phyloP scores from a whole-genome alignment of 2,113 vertebrate genomes.

The Petrocephalus zakoni region DNA sequence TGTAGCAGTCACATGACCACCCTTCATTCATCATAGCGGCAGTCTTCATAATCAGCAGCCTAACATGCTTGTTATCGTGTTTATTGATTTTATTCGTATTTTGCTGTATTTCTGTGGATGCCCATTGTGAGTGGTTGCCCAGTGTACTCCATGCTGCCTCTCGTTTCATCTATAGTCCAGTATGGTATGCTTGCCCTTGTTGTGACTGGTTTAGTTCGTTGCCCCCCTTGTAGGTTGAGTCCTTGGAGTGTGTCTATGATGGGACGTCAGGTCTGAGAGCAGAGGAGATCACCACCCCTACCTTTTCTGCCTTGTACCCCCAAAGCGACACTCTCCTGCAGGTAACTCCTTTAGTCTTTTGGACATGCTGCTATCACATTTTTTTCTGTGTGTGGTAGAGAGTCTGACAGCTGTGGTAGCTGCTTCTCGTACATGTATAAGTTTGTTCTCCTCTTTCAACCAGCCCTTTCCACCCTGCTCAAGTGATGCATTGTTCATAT shows the following conservation, averaged over 20 bases:
- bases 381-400: too few relatives aligned
- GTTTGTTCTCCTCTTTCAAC: neutral
- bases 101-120: neutral
- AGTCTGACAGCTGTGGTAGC: too few relatives aligned
- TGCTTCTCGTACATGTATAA: neutral
- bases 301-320: slow-evolving; percentile 38
- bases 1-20: neutral
- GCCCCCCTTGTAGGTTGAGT: slow-evolving; percentile 43
- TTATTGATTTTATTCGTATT: neutral
- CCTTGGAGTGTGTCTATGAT: slow-evolving; percentile 44
- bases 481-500: neutral
- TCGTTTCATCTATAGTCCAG: neutral
- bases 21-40: neutral
- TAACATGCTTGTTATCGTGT: neutral
- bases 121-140: neutral
- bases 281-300: slow-evolving; percentile 36
- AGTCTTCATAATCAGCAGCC: neutral
- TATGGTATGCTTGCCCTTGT: neutral
- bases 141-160: neutral
- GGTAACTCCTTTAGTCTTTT: slow-evolving; percentile 32
- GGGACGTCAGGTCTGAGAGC: slow-evolving; percentile 33
- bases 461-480: neutral
- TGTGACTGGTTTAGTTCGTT: slow-evolving; percentile 25
- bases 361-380: neutral
- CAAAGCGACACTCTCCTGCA: slow-evolving; percentile 35